Evolutionary conservation across 2,888 invertebrate species (phyloP), one percentile per base, ranked within the genome.

Genomic region (Anodontia alba): DNA sequence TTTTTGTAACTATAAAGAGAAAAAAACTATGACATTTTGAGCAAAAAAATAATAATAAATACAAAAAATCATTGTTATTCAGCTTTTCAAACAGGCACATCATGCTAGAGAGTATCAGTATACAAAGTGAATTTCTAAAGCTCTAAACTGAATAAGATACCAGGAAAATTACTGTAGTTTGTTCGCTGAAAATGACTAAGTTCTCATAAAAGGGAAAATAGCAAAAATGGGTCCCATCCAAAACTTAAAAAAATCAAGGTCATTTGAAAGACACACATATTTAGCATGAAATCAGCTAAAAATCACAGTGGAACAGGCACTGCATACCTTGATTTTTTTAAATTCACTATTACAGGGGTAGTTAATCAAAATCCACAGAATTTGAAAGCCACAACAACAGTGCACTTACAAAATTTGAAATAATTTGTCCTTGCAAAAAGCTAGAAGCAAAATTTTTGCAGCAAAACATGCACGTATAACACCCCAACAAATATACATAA

Each of bases 161-260:
- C 42, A 42, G 15, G 8, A 42, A 42, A 42, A 42, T 42, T 10
- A 42, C 7, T 7, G 42, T 42, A 42, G 7, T 42, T 42, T 42
- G 42, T 46, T 2, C 17, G 46, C 15, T 46, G 38, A 43, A 49
- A 79, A 69, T 62, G 38, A 23, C 76, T 79, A 79, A 81, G 75
- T 80, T 69, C 54, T 75, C 81, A 84, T 81, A 80, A 38, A 79
- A 73, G 80, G 75, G 70, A 88, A 92, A 89, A 83, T 91, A 89
- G 84, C 88, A 83, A 92, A 92, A 91, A 91, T 89, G 92, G 92
- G 92, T 89, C 90, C 91, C 86, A 76, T 74, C 78, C 73, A 81
- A 86, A 91, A 87, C 57, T 80, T 79, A 46, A 73, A 84, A 81
- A 86, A 75, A 77, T 81, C 85, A 89, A 87, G 90, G 86, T 88